Percentiles rank a stretch among this genome's conserved stretches.
These are phyloP conservation scores for Ciconia stormi DNA, from an alignment of 2,113 vertebrate species.

Conservation along the genomic window DNA sequence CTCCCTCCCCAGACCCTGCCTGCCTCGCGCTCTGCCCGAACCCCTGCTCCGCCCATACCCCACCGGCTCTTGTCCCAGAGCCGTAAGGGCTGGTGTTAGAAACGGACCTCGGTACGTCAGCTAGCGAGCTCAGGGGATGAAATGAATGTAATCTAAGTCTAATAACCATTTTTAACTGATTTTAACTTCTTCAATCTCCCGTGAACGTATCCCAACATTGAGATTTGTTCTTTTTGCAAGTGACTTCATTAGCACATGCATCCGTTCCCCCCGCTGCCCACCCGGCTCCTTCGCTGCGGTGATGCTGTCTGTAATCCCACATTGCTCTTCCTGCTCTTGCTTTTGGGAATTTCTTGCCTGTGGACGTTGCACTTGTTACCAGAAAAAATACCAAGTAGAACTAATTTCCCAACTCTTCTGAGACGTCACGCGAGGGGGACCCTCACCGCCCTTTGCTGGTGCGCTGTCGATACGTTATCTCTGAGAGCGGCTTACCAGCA, in stretches of 20 bases:
- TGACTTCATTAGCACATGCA: too few relatives aligned
- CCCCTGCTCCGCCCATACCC: neutral
- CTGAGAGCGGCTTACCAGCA: neutral
- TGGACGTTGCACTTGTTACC: neutral
- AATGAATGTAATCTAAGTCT: too few relatives aligned
- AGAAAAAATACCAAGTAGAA: neutral
- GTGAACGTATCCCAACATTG: neutral
- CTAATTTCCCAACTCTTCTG: too few relatives aligned
- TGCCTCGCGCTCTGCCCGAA: neutral
- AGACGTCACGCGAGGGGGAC: neutral
- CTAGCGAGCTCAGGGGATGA: neutral
- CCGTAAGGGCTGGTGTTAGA: accelerated
- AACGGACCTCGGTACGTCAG: accelerated
- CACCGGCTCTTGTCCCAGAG: too few relatives aligned
- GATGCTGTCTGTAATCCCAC: neutral
- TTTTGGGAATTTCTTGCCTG: neutral
- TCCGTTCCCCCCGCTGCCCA: neutral
- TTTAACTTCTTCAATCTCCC: neutral
- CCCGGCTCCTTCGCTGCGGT: accelerated
- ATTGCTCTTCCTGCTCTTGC: too few relatives aligned
- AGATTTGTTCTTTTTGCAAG: neutral
- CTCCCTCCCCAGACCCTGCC: neutral
- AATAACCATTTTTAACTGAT: neutral
- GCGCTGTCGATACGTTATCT: neutral
- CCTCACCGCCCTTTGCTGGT: neutral